Evolutionary conservation across 2,113 vertebrate genomes (phyloP).

Genomic region (Peromyscus californicus): DNA sequence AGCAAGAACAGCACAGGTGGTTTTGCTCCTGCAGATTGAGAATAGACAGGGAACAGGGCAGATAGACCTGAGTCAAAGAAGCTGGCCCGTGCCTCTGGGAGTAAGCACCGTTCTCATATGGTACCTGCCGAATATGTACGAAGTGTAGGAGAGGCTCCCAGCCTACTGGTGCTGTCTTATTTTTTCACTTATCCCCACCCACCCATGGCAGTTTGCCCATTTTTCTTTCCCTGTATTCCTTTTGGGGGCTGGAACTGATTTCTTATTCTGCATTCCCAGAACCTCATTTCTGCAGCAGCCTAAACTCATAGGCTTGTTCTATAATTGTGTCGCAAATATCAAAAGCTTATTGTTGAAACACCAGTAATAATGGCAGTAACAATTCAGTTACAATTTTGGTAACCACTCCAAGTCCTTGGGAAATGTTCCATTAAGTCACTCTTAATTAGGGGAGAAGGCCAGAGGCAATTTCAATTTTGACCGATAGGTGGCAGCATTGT

Average conservation of each 20-base stretch:
- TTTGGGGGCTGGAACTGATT: neutral
- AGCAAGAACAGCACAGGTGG: neutral
- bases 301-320: neutral
- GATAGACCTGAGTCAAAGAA: neutral
- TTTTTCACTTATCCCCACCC: neutral
- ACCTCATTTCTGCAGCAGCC: neutral
- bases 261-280: neutral
- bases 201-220: neutral
- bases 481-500: conserved; percentile 75
- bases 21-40: neutral
- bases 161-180: neutral
- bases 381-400: neutral
- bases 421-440: neutral
- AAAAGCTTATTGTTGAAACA: neutral
- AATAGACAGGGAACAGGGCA: neutral
- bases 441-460: neutral
- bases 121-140: neutral
- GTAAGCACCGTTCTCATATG: neutral
- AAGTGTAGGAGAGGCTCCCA: neutral
- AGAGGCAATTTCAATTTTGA: conserved; percentile 26
- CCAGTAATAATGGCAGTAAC: neutral
- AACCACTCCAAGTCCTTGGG: neutral
- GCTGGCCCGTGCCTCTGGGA: neutral
- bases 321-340: neutral
- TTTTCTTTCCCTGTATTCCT: neutral